A percentile compares a stretch with the other conserved stretches of the same genome.
These are phyloP conservation scores for Archocentrus centrarchus DNA, from an alignment of 2,113 vertebrate genomes.

Conservation along the genomic window DNA sequence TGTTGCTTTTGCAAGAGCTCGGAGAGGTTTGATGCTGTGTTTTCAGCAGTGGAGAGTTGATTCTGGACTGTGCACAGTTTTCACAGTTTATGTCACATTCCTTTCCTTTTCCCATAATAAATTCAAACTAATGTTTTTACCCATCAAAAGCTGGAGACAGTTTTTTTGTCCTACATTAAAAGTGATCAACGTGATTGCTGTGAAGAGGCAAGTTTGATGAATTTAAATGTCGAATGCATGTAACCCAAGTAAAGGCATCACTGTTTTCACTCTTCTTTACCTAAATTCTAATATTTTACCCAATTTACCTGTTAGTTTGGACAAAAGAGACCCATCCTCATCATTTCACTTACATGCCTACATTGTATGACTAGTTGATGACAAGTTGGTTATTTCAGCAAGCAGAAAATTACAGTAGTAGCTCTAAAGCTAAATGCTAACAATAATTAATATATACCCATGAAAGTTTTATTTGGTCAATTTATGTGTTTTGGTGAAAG, in stretches of 20 bases:
- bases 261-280: too few relatives aligned
- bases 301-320: not conserved
- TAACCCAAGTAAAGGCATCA: too few relatives aligned
- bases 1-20: not conserved
- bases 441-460: not conserved
- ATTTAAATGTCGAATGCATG: too few relatives aligned
- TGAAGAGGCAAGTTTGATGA: not conserved
- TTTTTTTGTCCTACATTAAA: too few relatives aligned
- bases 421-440: not conserved
- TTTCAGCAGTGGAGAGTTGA: constrained; percentile 12
- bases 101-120: constrained; percentile 1
- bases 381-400: not conserved
- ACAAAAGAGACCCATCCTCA: not conserved
- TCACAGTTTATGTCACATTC: not conserved
- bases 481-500: not conserved
- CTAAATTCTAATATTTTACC: too few relatives aligned
- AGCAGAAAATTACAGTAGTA: not conserved
- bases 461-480: not conserved
- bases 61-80: not conserved
- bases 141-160: not conserved
- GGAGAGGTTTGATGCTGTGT: not conserved
- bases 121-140: not conserved
- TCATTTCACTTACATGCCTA: not conserved
- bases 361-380: not conserved
- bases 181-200: not conserved